phyloP scores from a whole-genome alignment of 2,113 vertebrate species.

The Jaculus jaculus region DNA sequence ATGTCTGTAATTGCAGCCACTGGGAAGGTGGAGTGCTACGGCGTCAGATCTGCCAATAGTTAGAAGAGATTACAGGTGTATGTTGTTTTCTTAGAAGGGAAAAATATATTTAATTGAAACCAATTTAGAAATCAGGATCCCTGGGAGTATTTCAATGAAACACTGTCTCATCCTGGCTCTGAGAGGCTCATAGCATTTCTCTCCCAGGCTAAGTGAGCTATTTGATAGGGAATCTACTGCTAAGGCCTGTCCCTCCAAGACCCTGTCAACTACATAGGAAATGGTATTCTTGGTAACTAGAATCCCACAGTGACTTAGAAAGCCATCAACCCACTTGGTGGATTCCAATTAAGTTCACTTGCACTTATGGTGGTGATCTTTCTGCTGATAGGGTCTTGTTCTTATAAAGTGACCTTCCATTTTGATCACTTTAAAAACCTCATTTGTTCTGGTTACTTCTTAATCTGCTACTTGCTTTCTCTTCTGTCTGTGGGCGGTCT shows the following conservation, averaged over 20 bases:
- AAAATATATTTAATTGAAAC: constrained; percentile 79
- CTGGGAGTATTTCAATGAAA: constrained; percentile 74
- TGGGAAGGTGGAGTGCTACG: constrained; percentile 73
- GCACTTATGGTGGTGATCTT: neutral
- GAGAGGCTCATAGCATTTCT: constrained; percentile 56
- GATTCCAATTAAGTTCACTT: neutral
- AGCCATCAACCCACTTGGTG: neutral
- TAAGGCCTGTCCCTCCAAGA: constrained; percentile 49
- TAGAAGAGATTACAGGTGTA: constrained; percentile 69
- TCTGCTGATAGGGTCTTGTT: constrained; percentile 32
- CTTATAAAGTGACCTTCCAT: constrained; percentile 6
- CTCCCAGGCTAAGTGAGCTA: constrained; percentile 70
- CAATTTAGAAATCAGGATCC: constrained; percentile 74
- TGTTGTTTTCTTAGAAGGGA: constrained; percentile 70
- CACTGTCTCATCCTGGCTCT: constrained; percentile 64
- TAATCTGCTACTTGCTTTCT: constrained; percentile 19
- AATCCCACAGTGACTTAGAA: constrained; percentile 31
- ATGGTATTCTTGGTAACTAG: neutral
- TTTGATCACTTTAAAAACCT: constrained; percentile 29
- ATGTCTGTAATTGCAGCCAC: constrained; percentile 81
- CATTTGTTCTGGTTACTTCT: neutral
- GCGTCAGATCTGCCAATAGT: constrained; percentile 70
- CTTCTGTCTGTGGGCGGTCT: constrained; percentile 4
- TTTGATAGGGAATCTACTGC: constrained; percentile 68
- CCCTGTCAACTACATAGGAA: constrained; percentile 28